Conservation (phyloP, 2,888 invertebrate genomes). For the Tribolium freemani region DNA sequence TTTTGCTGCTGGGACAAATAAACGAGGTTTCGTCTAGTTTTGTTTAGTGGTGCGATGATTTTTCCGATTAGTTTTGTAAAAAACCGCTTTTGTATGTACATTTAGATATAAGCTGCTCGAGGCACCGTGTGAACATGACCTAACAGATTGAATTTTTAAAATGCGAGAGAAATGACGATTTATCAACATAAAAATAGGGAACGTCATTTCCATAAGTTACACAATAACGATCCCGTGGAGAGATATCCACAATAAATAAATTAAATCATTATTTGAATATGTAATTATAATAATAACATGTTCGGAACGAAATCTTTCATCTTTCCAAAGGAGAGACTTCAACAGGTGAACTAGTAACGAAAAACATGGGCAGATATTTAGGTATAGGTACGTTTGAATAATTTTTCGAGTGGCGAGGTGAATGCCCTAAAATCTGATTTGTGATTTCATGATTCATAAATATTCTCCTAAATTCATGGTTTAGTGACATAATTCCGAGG, state of each 20-base stretch:
- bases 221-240: conserved; percentile 4
- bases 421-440: not conserved
- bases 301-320: not conserved
- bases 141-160: conserved; percentile 16
- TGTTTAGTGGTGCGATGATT: conserved; percentile 7
- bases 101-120: conserved; percentile 1
- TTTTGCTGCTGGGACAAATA: not conserved
- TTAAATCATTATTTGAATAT: conserved; percentile 25
- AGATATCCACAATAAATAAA: conserved; percentile 19
- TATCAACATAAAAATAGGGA: conserved; percentile 17
- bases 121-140: conserved; percentile 21
- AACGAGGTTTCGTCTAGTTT: not conserved
- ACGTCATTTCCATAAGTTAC: conserved; percentile 27
- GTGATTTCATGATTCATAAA: conserved; percentile 4
- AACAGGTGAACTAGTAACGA: not conserved
- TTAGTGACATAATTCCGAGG: not conserved
- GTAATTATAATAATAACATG: conserved; percentile 16
- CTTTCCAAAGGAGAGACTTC: not conserved
- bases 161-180: conserved; percentile 20
- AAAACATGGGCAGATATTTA: not conserved
- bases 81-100: conserved; percentile 12
- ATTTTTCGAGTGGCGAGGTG: not conserved
- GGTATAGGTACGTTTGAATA: not conserved
- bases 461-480: not conserved
- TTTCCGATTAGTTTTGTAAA: conserved; percentile 8